Evolutionary conservation across 1,140 invertebrate species (phyloP), one percentile per base, ranked within the genome.

Genomic region (Tetramorium simillimum): DNA sequence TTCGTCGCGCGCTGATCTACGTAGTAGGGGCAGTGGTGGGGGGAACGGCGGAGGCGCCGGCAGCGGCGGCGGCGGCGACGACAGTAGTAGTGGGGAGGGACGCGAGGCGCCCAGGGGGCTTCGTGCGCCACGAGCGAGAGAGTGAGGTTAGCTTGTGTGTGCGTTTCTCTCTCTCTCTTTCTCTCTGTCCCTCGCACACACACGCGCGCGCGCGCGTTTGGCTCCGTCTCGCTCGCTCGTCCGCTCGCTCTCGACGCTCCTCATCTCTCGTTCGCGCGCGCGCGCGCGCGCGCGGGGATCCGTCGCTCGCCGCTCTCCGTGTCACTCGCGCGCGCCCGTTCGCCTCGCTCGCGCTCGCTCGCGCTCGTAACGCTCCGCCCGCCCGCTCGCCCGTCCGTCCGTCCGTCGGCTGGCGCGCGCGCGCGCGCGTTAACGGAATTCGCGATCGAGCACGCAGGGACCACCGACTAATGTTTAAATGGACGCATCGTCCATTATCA

Each of bases 401-500:
- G 84, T 89, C 78, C 84, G 70, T 80, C 77, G 78, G 62, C 81
- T 90, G 88, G 89, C 91, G 86, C 85, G 90, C 88, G 91, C 92
- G 91, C 92, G 89, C 92, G 93, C 93, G 92, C 92, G 92, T 92
- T 89, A 90, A 93, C 92, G 92, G 92, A 93, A 92, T 92, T 92
- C 88, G 93, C 93, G 90, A 90, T 94, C 91, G 90, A 90, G 91
- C 87, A 92, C 93, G 92, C 92, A 93, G 92, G 87, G 92, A 93
- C 92, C 91, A 92, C 76, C 93, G 96, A 95, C 96, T 96, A 97
- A 97, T 97, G 97, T 97, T 97, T 97, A 97, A 97, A 99, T 99
- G 98, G 98, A 99, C 98, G 98, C 98, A 97, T 98, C 98, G 97
- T 99, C 98, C 97, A 99, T 99, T 97, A 99, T 99, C 96, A 98